Evolutionary conservation across 1,140 invertebrate species (phyloP), one percentile per base, ranked within the genome.

Genomic region (Coboldia fuscipes): DNA sequence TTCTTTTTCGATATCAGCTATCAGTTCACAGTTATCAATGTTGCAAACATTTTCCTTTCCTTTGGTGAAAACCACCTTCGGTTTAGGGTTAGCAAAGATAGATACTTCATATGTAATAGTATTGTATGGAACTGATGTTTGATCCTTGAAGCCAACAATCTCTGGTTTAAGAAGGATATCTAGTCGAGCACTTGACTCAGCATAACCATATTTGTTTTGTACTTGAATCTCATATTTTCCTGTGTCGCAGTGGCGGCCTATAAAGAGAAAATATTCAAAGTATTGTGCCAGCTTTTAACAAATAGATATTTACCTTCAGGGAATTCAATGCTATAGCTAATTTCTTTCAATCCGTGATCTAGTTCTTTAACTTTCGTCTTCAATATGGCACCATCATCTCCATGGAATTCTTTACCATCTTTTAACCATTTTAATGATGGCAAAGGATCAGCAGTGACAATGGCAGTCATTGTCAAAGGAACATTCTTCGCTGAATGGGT

Each of bases 191-290:
- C 66, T 70, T 30, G 69, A 66, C 45, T 71, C 66, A 15, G 63
- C 63, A 36, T 76, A 63, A 4, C 81, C 82, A 47, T 72, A 74
- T 44, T 80, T 71, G 53, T 88, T 88, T 40, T 67, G 69, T 0
- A 77, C 70, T 45, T 70, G 65, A n/a, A 88, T 56, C 2, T 68
- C 71, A 51, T 88, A 92, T 30, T 71, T 66, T 3, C 85, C 86
- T 19, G 76, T 75, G 50, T 92, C 80, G 21, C 66, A 61, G 39
- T 72, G 66, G 34, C 68, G 65, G 42, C 69, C 71, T 70, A 33
- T 30, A 42, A 45, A 33, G 31, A 17, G 16, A 28, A 34, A 23
- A n/a, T 24, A n/a, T n/a, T 24, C n/a, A 8, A 8, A 8, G n/a
- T 24, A n/a, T 24, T 24, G 23, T 24, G n/a, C 23, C 23, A 24